Conservation (phyloP, 2,888 invertebrate genomes). For the Lomographa bimaculata region DNA sequence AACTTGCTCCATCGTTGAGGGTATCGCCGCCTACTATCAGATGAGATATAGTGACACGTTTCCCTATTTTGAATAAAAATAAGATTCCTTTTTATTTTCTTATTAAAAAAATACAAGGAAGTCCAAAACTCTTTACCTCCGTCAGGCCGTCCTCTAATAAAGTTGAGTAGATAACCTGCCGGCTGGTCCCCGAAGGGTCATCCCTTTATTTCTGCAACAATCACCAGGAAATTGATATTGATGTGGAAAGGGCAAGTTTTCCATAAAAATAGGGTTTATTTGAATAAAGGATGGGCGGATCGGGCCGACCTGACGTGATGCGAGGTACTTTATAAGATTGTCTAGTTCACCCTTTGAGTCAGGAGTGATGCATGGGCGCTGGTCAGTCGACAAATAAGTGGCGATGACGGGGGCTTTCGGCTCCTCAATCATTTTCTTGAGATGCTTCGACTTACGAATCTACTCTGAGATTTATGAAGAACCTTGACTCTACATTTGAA, state of each 20-base stretch:
- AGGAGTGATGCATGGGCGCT: conserved; percentile 55
- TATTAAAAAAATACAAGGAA: conserved; percentile 20
- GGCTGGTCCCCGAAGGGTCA: conserved; percentile 78
- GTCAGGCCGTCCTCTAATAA: conserved; percentile 70
- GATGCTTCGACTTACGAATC: conserved; percentile 2
- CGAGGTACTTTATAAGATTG: conserved; percentile 74
- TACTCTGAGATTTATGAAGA: neutral
- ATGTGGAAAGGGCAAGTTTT: conserved; percentile 82
- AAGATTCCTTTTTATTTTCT: too few species aligned
- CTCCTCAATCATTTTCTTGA: conserved; percentile 33
- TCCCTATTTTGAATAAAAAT: too few species aligned
- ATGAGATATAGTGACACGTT: too few species aligned
- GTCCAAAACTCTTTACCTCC: conserved; percentile 45
- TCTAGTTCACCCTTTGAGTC: conserved; percentile 49
- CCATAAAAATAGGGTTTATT: conserved; percentile 84
- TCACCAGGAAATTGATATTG: conserved; percentile 83
- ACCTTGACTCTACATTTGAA: too few species aligned
- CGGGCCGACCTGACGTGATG: conserved; percentile 66
- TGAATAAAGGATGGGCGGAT: conserved; percentile 81
- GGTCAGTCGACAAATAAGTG: conserved; percentile 42
- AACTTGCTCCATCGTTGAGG: too few species aligned
- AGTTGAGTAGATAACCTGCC: conserved; percentile 72
- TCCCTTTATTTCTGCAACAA: conserved; percentile 83
- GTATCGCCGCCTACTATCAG: too few species aligned
- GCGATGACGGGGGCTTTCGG: conserved; percentile 39